Evolutionary conservation across 2,797 vertebrate species (phyloP), one percentile per base, ranked within the genome.

Genomic region (Aplochiton taeniatus): DNA sequence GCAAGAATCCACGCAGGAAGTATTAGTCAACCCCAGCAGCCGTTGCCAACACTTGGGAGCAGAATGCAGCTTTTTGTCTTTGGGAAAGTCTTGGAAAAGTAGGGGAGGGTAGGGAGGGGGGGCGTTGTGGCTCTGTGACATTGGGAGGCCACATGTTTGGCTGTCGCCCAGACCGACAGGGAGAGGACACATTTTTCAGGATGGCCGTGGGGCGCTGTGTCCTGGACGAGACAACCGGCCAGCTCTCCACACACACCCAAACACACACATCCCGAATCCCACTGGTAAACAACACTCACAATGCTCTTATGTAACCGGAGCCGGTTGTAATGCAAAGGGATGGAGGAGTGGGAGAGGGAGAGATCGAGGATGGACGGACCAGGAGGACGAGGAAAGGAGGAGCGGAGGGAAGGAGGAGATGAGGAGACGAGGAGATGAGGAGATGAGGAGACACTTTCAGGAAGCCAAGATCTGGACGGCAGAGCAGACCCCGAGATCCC

Each of bases 101-200:
- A n/a, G 50, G 18, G 50, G 9, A 9, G 10, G n/a, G 16, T 4
- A 16, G 1, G 17, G 14, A n/a, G 14, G 44, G 44, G 11, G 44
- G 44, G 13, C 1, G 8, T 10, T 2, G 46, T 10, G 72, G 67
- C 66, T 81, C 44, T 43, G 83, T 85, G 87, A 88, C 82, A 82
- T 81, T 83, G 80, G 82, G 82, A 88, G 78, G 81, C 86, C 84
- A 86, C 89, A 88, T 85, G 86, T 72, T 81, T 89, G 89, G 89
- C 86, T 63, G 69, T 4, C 55, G 74, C 83, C 85, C 87, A 85
- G 79, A 74, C 80, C 79, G 3, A 31, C 81, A 77, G 61, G 77
- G 84, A 87, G 79, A 74, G 82, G 83, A 80, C 73, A 81, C 73
- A 66, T 85, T 90, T 91, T 85, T 76, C 89, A 80, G 75, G 83